Base-by-base conservation (phyloP, 2,888 invertebrate species). In the Chesias legatella region DNA sequence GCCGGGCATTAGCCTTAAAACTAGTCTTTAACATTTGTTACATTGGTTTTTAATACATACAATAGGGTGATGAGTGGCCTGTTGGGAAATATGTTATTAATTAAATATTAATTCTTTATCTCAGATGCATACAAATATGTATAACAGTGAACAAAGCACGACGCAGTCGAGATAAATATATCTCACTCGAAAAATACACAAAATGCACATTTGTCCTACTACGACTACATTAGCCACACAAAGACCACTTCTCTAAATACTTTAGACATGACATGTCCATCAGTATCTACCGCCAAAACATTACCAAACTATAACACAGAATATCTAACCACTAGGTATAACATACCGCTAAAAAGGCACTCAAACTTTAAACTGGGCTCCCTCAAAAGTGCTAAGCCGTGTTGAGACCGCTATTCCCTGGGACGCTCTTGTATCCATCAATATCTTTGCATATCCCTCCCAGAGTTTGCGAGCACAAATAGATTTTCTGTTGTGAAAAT, bases 381-480 rank as follows among this genome's bases (percentile, higher is more conserved):
- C 73, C 75, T 77, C 76, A 77, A 83, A 81, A 89, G 89, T 89
- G 89, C 86, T 80, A 85, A 85, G 83, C 73, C 88, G 79, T 89
- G 89, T 89, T 50, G 88, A 70, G 88, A 80, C 82, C 68, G 45
- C 28, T 74, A 83, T 84, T 88, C 88, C 89, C 81, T 52, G 70
- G 75, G 78, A 71, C 64, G 71, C 64, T 63, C 46, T 68, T 79
- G 75, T 84, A 89, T 88, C 88, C 88, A 86, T 89, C 89, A 88
- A 89, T 89, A 88, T 79, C 78, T 84, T 85, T 85, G 85, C 86
- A 88, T 88, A 84, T 63, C 43, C 25, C 46, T 48, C 32, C 42
- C 47, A 48, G 42, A 31, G 33, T 11, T 13, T 26, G 10, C 20
- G 8, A 32, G 37, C 34, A 31, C 28, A 38, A 46, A 32, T 42